A percentile compares a stretch with the other conserved stretches of the same genome.
Evolutionary conservation across 1,140 invertebrate genomes (phyloP).

Genomic region (Trichoplusia ni): DNA sequence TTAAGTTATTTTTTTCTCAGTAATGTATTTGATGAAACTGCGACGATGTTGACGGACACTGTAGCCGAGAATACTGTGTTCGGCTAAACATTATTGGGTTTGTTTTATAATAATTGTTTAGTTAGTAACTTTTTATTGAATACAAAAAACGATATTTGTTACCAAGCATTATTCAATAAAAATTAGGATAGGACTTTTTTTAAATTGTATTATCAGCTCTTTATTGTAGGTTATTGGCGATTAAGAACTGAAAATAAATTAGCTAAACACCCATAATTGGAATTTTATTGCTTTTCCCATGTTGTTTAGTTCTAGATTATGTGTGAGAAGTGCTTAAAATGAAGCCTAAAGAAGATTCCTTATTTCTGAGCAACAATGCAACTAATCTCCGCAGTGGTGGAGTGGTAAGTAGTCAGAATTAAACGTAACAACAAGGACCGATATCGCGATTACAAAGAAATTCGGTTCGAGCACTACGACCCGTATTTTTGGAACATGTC

Average conservation of each 20-base stretch:
- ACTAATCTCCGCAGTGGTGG: no score
- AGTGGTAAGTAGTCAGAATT: no score
- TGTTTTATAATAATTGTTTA: conserved; percentile 71
- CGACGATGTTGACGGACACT: neutral
- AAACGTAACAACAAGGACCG: no score
- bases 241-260: conserved; percentile 82
- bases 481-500: no score
- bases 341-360: no score
- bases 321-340: no score
- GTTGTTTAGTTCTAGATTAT: no score
- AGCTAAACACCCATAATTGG: conserved; percentile 72
- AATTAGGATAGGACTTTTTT: conserved; percentile 76
- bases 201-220: conserved; percentile 81
- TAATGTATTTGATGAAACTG: conserved; percentile 44
- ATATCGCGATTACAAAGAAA: no score
- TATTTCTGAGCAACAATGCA: no score
- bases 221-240: conserved; percentile 80
- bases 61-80: conserved; percentile 12
- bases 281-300: conserved; percentile 47
- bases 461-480: no score
- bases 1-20: conserved; percentile 68
- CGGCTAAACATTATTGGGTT: conserved; percentile 59
- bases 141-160: conserved; percentile 78
- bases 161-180: conserved; percentile 80
- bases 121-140: conserved; percentile 75